phyloP scores from a whole-genome alignment of 2,797 vertebrate species.

The Pterois miles region DNA sequence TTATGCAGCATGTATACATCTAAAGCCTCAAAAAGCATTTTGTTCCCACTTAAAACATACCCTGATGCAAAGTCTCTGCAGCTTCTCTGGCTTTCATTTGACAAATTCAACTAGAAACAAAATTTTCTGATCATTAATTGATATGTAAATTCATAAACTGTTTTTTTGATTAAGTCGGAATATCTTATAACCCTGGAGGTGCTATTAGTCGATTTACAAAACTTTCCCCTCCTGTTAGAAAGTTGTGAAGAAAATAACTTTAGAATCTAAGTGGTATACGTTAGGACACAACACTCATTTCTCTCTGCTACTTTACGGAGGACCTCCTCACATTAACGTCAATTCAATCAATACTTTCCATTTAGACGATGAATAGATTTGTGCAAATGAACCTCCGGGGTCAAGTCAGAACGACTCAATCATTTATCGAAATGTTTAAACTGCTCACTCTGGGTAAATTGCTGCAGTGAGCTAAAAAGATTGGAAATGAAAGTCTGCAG shows the following conservation, averaged over 20 bases:
- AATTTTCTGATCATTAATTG: not conserved
- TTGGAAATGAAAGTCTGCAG: slow-evolving; percentile 29
- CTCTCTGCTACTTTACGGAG: slow-evolving; percentile 36
- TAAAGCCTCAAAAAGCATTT: slow-evolving; percentile 27
- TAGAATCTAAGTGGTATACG: not conserved
- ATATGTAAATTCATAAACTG: not conserved
- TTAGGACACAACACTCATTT: slow-evolving; percentile 1
- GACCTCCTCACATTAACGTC: slow-evolving; percentile 60
- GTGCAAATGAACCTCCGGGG: slow-evolving; percentile 64
- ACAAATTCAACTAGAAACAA: slow-evolving; percentile 1
- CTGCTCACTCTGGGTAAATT: slow-evolving; percentile 39
- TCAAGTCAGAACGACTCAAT: slow-evolving; percentile 41
- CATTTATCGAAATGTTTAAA: slow-evolving; percentile 59
- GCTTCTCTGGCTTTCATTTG: not conserved
- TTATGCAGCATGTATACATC: slow-evolving; percentile 29
- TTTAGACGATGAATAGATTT: slow-evolving; percentile 71
- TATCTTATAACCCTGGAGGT: not conserved
- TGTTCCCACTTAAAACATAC: slow-evolving; percentile 36
- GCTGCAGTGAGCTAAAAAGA: slow-evolving; percentile 48
- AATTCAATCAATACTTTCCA: slow-evolving; percentile 69
- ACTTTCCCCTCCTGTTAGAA: not conserved
- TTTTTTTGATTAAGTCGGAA: not conserved
- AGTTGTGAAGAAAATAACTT: not conserved
- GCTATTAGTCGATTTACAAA: not conserved
- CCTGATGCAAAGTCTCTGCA: slow-evolving; percentile 11